Conservation (phyloP, 2,797 vertebrate species). For the Yasuhikotakia modesta region DNA sequence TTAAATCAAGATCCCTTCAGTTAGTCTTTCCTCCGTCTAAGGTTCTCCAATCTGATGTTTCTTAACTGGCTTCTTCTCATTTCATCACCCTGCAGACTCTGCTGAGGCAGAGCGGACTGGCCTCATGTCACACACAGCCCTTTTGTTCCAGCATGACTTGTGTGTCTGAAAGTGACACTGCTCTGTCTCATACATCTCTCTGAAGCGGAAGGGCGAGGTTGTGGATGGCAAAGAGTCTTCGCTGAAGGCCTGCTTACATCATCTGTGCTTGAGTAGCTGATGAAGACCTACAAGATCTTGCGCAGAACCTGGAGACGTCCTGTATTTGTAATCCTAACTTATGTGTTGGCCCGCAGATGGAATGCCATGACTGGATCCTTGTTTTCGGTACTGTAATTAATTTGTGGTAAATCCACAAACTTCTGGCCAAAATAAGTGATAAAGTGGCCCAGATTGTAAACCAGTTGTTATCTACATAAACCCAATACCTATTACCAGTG, state of each 20-base stretch:
- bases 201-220: conserved; percentile 47
- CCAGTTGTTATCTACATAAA: neutral
- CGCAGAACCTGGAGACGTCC: neutral
- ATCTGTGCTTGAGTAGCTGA: neutral
- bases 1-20: neutral
- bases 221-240: neutral
- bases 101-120: neutral
- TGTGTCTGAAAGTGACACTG: conserved; percentile 24
- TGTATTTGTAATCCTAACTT: neutral
- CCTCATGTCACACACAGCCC: conserved; percentile 4
- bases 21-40: neutral
- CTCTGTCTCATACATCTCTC: conserved; percentile 3
- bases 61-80: neutral
- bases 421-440: too few species aligned
- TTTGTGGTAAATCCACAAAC: too few species aligned
- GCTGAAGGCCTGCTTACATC: neutral
- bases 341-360: neutral
- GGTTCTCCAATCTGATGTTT: neutral
- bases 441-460: neutral
- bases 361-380: neutral
- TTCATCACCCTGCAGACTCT: conserved; percentile 8
- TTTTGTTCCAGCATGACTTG: conserved; percentile 24
- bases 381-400: neutral
- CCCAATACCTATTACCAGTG: neutral
- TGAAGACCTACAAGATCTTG: neutral